Conservation (phyloP, 2,888 invertebrate genomes). For the Odontomyia ornata region DNA sequence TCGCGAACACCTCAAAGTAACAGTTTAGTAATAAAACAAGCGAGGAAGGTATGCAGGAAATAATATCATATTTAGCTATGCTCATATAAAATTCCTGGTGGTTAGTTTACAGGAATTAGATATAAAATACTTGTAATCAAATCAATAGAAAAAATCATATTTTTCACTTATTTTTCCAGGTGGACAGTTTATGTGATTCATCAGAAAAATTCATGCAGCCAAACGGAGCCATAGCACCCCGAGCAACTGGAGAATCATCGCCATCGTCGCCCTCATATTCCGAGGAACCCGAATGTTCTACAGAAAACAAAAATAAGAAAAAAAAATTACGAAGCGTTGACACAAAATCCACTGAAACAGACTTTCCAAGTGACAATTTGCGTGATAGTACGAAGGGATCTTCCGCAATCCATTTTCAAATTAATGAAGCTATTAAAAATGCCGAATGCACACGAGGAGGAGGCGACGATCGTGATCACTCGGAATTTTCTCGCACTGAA, state of each 20-base stretch:
- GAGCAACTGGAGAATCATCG: no score
- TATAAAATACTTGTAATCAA: no score
- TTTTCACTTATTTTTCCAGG: no score
- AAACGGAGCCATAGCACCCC: no score
- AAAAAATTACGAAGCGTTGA: conserved; percentile 53
- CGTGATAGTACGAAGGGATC: conserved; percentile 19
- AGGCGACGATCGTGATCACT: conserved; percentile 47
- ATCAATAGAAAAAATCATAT: no score
- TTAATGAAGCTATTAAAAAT: conserved; percentile 3
- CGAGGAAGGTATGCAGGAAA: conserved; percentile 59
- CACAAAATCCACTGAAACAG: conserved; percentile 57
- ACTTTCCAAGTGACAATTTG: conserved; percentile 58
- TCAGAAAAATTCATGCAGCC: no score
- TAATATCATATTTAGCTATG: no score
- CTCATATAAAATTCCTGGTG: no score
- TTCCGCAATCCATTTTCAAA: neutral
- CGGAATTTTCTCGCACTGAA: conserved; percentile 49
- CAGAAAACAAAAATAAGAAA: conserved; percentile 54
- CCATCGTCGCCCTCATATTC: no score
- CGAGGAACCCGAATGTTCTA: conserved; percentile 58
- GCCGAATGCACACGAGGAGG: conserved; percentile 52
- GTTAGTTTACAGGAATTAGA: no score
- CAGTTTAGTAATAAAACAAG: conserved; percentile 68
- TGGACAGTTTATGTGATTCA: no score
- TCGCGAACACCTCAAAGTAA: conserved; percentile 80